Conservation (phyloP, 92 coral and sea anemone genomes). For the Porites cylindrica region DNA sequence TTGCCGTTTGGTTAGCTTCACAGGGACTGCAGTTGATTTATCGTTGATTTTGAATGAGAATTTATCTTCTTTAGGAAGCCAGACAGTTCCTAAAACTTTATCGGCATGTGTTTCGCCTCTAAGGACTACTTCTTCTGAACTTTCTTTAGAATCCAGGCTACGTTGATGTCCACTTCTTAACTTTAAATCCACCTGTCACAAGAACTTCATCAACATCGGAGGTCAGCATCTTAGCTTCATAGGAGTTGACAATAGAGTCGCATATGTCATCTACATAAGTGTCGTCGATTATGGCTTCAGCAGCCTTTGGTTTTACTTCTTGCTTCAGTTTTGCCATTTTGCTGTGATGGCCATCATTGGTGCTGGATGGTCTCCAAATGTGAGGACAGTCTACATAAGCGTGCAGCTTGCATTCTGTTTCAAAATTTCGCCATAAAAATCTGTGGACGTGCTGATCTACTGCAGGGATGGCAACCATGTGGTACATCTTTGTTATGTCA, state of each 20-base stretch:
- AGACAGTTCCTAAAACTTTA: constrained; percentile 44
- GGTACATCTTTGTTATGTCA: not conserved
- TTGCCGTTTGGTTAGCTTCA: constrained; percentile 33
- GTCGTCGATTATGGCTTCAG: no score
- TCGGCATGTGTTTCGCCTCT: constrained; percentile 2
- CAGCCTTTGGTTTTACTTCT: no score
- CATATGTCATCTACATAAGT: no score
- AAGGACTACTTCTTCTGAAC: not conserved
- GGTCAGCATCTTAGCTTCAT: no score
- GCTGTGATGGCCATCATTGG: constrained; percentile 50
- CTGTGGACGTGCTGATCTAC: constrained; percentile 33
- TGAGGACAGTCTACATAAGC: constrained; percentile 20
- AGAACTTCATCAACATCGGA: no score
- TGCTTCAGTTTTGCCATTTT: constrained; percentile 41
- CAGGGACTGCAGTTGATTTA: not conserved
- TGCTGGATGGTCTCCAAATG: constrained; percentile 49
- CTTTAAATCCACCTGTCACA: no score
- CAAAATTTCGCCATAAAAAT: constrained; percentile 38
- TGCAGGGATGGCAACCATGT: constrained; percentile 36
- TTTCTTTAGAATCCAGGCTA: no score
- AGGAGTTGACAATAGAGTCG: no score
- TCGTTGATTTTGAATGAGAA: constrained; percentile 36
- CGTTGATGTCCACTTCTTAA: no score
- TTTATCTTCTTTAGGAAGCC: constrained; percentile 49
- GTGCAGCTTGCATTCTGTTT: constrained; percentile 37